Conservation (phyloP, 2,113 vertebrate species). For the Oxygymnocypris stewartii region DNA sequence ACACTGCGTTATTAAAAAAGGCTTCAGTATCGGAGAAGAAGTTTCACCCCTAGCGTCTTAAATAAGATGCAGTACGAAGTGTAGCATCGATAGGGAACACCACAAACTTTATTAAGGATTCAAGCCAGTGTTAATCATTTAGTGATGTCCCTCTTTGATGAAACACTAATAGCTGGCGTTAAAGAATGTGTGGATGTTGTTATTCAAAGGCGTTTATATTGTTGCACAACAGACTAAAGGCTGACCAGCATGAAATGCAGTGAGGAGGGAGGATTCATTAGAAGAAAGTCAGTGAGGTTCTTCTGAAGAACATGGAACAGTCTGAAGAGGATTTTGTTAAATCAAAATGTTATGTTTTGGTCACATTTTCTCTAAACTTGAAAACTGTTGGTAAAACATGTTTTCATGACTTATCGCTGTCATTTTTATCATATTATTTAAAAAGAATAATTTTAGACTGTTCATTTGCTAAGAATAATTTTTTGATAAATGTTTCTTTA, state of each 20-base stretch:
- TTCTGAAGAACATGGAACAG: not conserved
- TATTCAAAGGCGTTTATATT: slow-evolving; percentile 17
- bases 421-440: no score
- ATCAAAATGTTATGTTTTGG: not conserved
- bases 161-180: not conserved
- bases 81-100: not conserved
- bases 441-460: no score
- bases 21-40: no score
- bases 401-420: no score
- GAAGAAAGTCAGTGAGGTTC: not conserved
- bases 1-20: no score
- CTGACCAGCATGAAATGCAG: slow-evolving; percentile 16
- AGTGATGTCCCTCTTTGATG: not conserved
- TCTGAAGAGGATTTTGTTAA: not conserved
- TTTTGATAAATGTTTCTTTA: no score
- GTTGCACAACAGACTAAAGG: not conserved
- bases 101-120: not conserved
- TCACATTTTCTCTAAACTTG: not conserved
- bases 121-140: not conserved
- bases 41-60: no score
- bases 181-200: slow-evolving; percentile 23
- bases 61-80: no score
- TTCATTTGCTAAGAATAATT: no score
- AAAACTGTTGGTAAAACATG: not conserved
- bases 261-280: not conserved